These are phyloP conservation scores for Tenthredo scrophulariae DNA, from an alignment of 2,888 invertebrate species.

Conservation along the genomic window DNA sequence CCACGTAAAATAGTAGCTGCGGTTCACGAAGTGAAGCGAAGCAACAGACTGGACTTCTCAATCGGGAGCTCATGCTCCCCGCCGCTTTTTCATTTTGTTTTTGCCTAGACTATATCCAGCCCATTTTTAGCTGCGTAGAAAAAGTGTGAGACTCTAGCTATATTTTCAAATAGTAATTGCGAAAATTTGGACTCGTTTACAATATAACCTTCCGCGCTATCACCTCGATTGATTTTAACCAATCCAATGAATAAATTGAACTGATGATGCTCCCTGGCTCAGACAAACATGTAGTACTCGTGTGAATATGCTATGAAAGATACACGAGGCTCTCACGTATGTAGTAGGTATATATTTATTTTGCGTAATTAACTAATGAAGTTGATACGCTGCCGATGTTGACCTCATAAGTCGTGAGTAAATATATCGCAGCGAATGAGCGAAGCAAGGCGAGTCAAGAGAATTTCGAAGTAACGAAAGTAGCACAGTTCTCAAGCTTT, in stretches of 20 bases:
- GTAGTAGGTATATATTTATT: not conserved
- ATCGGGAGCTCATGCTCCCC: not conserved
- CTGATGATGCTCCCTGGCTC: not conserved
- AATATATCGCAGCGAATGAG: not conserved
- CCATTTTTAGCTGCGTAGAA: not conserved
- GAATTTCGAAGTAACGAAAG: slow-evolving; percentile 28
- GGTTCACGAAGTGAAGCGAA: not conserved
- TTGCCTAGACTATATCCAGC: not conserved
- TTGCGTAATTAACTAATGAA: not conserved
- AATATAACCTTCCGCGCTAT: not conserved
- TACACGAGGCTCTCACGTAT: not conserved
- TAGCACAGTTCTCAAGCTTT: slow-evolving; percentile 11
- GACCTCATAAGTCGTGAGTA: not conserved
- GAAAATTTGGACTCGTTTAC: not conserved
- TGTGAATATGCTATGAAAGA: not conserved
- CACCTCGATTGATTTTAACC: not conserved
- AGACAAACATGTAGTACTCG: not conserved
- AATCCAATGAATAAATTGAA: not conserved
- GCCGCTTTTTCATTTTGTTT: not conserved
- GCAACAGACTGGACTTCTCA: not conserved
- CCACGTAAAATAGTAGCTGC: slow-evolving; percentile 4
- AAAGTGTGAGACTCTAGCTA: not conserved
- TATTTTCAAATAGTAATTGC: not conserved
- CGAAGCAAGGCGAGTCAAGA: not conserved
- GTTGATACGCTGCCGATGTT: not conserved